These are phyloP conservation scores for Ochotona princeps DNA, from an alignment of 2,113 vertebrate species.

Conservation along the genomic window DNA sequence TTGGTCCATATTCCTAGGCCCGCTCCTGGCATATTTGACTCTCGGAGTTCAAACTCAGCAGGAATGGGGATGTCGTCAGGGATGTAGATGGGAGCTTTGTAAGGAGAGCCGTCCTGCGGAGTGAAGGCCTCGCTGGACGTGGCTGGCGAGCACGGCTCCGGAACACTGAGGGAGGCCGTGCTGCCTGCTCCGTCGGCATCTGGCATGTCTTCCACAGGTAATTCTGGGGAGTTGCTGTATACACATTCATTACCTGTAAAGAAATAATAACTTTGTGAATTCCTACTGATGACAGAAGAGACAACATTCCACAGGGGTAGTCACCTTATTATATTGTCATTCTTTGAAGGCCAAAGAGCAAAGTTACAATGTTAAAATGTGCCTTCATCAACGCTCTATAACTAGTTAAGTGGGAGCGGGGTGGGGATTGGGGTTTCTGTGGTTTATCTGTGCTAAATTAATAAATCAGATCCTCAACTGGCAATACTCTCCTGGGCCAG, in stretches of 20 bases:
- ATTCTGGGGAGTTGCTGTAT: conserved; percentile 89
- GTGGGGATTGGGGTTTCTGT: neutral
- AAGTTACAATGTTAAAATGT: conserved; percentile 24
- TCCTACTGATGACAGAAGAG: neutral
- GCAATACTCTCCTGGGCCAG: neutral
- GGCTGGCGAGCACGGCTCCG: conserved; percentile 89
- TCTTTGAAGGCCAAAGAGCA: neutral
- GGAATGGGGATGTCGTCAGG: conserved; percentile 92
- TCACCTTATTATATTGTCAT: neutral
- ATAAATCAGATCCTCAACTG: conserved; percentile 47
- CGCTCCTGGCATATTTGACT: conserved; percentile 89
- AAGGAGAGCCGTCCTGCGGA: conserved; percentile 89
- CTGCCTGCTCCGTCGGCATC: conserved; percentile 88
- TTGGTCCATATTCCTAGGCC: conserved; percentile 95
- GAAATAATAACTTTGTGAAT: conserved; percentile 72
- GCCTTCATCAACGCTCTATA: neutral
- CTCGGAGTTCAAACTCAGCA: conserved; percentile 94
- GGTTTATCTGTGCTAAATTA: conserved; percentile 35
- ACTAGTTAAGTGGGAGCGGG: neutral
- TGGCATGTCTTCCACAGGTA: conserved; percentile 89
- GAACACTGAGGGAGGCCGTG: conserved; percentile 80
- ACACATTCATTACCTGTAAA: conserved; percentile 92
- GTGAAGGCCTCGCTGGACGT: conserved; percentile 91
- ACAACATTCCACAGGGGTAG: neutral
- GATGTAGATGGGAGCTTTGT: conserved; percentile 90